Evolutionary conservation across 1,140 invertebrate genomes (phyloP), one percentile per base, ranked within the genome.

Genomic region (Caerostris darwini): DNA sequence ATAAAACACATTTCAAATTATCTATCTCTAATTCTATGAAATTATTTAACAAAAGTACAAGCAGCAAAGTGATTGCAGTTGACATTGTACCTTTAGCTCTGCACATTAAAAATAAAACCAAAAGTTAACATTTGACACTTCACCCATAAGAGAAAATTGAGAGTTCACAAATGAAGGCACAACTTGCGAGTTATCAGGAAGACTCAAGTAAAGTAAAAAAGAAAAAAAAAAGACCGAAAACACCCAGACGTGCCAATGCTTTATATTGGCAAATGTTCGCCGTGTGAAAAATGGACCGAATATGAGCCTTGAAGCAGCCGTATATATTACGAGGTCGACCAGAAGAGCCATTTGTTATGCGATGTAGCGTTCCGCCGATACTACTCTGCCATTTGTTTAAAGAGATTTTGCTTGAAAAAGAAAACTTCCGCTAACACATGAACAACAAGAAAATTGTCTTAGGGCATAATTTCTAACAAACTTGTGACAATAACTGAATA

Each of bases 301-400:
- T 81, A 81, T 77, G 69, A 92, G 90, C n/a, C 71, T 17, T 56
- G 69, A 59, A 92, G 58, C 58, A 50, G 58, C 90, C 58, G 71
- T 92, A 92, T 92, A 77, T 83, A 92, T 92, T 92, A 92, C 81
- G 71, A 83, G 90, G 90, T 83, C 90, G 90, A 57, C 90, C 69
- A 34, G 19, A 12, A 50, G 57, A 82, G 77, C 59, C 90, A 92
- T 92, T 92, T 92, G 90, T 92, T 92, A 92, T 19, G n/a, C 71
- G 58, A n/a, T 14, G 57, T 83, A 92, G 50, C 59, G 56, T 59
- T 81, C 57, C 64, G 57, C 71, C 90, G 57, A 92, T 92, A 83
- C 69, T 89, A 14, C 53, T 12, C 19, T 50, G 54, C 90, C 58
- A 83, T 92, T 92, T 92, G 90, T 92, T 92, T 92, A 59, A 92